Percentiles rank a stretch among this genome's conserved stretches.
Conservation (phyloP, 2,888 invertebrate species). For the Phalera bucephala region DNA sequence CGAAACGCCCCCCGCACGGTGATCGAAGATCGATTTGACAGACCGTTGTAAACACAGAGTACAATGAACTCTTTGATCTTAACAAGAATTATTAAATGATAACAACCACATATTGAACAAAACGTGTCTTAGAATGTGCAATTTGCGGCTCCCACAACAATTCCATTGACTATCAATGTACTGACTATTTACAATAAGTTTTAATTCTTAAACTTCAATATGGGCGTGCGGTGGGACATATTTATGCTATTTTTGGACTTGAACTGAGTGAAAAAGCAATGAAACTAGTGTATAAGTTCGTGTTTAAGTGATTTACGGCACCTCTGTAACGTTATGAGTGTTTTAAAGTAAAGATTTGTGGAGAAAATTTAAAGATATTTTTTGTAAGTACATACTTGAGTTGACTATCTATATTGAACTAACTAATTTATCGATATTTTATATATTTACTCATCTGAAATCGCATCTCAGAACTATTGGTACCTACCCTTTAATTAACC, state of each 20-base stretch:
- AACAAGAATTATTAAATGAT: conserved; percentile 41
- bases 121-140: conserved; percentile 39
- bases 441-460: too few species aligned
- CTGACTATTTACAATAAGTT: conserved; percentile 10
- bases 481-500: too few species aligned
- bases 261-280: conserved; percentile 16
- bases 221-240: conserved; percentile 49
- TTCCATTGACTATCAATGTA: conserved; percentile 5
- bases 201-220: conserved; percentile 11
- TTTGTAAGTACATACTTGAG: neutral
- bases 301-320: conserved; percentile 21
- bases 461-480: too few species aligned
- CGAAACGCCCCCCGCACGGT: conserved; percentile 11
- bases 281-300: conserved; percentile 14
- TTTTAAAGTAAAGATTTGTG: neutral
- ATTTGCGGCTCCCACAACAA: conserved; percentile 6
- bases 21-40: conserved; percentile 34
- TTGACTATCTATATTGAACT: too few species aligned
- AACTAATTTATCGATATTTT: too few species aligned
- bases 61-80: conserved; percentile 63
- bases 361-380: neutral
- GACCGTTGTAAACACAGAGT: conserved; percentile 62
- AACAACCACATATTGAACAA: conserved; percentile 46
- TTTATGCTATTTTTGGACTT: conserved; percentile 24
- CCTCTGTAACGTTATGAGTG: conserved; percentile 7